Evolutionary conservation across 1,140 invertebrate genomes (phyloP), one percentile per base, ranked within the genome.

Genomic region (Drosophila leontia): DNA sequence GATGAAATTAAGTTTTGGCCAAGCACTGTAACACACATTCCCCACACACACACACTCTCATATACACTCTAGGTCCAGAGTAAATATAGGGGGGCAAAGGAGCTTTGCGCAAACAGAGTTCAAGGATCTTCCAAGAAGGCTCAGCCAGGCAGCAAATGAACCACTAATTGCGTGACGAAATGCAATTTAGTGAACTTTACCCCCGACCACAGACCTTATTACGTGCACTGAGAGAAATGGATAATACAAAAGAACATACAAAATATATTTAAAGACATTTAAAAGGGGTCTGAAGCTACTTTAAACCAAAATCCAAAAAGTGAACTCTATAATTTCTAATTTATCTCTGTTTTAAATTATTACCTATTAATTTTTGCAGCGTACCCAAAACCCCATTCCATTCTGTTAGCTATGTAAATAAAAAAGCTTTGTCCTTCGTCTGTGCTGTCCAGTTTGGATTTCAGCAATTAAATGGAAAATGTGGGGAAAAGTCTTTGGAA

Each of bases 101-200:
- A 62, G 75, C 53, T 61, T 51, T 70, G 64, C 57, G 74, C 29
- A 82, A 80, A 77, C 70, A 80, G 55, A 48, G 41, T 39, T 50
- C 48, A 71, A 50, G 69, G 67, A 72, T 55, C 72, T 65, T 76
- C 37, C 57, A 75, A 67, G 75, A 59, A 57, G 82, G 63, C 75
- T 72, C 78, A 87, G 80, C 64, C 81, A 85, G 75, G 82, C 86
- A 80, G 83, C 70, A 84, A 88, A 88, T 84, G 88, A 91, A 91
- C 90, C 90, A 91, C 90, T 91, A 91, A 91, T 91, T 91, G 88
- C 88, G 90, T 91, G 90, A 91, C 90, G 82, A 91, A 91, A 91
- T 91, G 88, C 90, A 91, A 91, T 91, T 91, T 91, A 81, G 84
- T 78, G 88, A 91, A 90, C 85, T 90, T 79, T 90, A 32, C 53